Evolutionary conservation across 2,888 invertebrate genomes (phyloP), one percentile per base, ranked within the genome.

Genomic region (Phengaris arion): DNA sequence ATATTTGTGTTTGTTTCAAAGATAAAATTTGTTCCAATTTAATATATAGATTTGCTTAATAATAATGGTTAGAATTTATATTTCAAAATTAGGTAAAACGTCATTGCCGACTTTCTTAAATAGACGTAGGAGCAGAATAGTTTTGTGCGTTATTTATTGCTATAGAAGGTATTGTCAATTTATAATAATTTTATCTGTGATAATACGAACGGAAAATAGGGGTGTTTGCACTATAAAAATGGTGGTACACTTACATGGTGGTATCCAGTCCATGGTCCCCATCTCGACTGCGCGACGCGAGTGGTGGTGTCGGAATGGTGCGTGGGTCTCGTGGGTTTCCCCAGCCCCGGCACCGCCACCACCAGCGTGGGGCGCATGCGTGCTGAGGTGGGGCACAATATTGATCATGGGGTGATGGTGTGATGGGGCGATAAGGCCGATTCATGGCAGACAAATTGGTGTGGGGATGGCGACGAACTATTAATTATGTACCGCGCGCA

Each of bases 291-390:
- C 85, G 84, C 80, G 78, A 82, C 79, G 79, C 80, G 85, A 81
- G 82, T 82, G 79, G 81, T 84, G 80, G 82, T 83, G 84, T 81
- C 79, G 80, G 88, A 93, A 91, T 93, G 92, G 90, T 85, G 82
- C 81, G 82, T 85, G 85, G 86, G 84, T 82, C 85, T 82, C 86
- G 82, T 86, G 86, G 86, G 85, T 82, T 84, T 82, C 85, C 85
- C 85, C 84, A 85, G 83, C 83, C 86, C 85, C 84, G 82, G 85
- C 85, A 85, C 87, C 89, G 91, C 88, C 88, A 92, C 92, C 90
- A 92, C 86, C 86, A 86, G 86, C 85, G 85, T 80, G 82, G 82
- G 85, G 89, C 92, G 92, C 93, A 92, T 92, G 93, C 93, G 93
- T 86, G 78, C 68, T 78, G 80, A 86, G 89, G 89, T 88, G 90